phyloP scores from a whole-genome alignment of 2,888 invertebrate species.

The Noctua fimbriata region DNA sequence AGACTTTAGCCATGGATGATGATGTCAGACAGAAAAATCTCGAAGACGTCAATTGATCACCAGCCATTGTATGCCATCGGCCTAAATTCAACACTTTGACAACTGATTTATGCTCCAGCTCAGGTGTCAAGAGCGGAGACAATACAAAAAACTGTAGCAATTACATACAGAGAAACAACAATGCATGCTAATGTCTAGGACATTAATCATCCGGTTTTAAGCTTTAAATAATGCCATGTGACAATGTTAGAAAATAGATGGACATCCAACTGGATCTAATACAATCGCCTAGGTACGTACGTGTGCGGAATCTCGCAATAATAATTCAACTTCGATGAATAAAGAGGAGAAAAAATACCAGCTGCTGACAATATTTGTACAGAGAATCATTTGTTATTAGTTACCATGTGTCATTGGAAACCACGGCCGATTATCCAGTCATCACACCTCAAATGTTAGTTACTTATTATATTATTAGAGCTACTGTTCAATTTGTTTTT shows the following conservation, averaged over 20 bases:
- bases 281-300: constrained; percentile 70
- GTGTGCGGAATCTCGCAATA: constrained; percentile 69
- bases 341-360: constrained; percentile 71
- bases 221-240: constrained; percentile 77
- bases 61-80: constrained; percentile 80
- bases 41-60: constrained; percentile 83
- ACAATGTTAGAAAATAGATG: constrained; percentile 74
- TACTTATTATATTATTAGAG: constrained; percentile 72
- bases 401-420: constrained; percentile 69
- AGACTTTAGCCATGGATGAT: constrained; percentile 75
- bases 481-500: constrained; percentile 75
- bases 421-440: constrained; percentile 69
- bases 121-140: constrained; percentile 86
- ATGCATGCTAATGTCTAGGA: constrained; percentile 78
- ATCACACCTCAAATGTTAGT: constrained; percentile 71
- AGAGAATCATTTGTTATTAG: constrained; percentile 76
- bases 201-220: constrained; percentile 83
- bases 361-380: constrained; percentile 74
- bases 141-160: constrained; percentile 82
- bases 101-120: constrained; percentile 86
- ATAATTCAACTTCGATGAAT: constrained; percentile 71
- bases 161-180: constrained; percentile 81
- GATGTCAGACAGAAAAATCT: constrained; percentile 79
- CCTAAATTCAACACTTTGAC: constrained; percentile 84
- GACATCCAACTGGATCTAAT: constrained; percentile 75